These are phyloP conservation scores for Vimba vimba DNA, from an alignment of 2,113 vertebrate genomes.

Conservation along the genomic window DNA sequence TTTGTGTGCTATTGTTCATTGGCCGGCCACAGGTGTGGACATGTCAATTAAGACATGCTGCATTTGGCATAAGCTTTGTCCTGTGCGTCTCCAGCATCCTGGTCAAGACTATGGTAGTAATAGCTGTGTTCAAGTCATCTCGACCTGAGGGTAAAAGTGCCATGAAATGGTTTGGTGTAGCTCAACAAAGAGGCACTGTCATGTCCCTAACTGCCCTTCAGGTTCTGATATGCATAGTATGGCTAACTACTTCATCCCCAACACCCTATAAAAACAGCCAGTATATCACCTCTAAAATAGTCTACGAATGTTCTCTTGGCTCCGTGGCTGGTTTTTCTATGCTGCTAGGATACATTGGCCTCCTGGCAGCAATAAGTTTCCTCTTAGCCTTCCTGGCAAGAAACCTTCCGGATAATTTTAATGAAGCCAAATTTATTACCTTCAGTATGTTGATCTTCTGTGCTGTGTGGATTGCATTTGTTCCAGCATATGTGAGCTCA, in stretches of 20 bases:
- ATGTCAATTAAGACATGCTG: conserved; percentile 37
- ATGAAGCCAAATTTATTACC: conserved; percentile 38
- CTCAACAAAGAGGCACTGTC: conserved; percentile 51
- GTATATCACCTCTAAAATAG: conserved; percentile 45
- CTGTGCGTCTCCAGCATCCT: conserved; percentile 51
- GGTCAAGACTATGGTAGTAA: conserved; percentile 54
- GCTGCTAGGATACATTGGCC: conserved; percentile 16
- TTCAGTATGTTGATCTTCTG: conserved; percentile 40
- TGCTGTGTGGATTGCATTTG: conserved; percentile 67
- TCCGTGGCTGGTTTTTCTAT: conserved; percentile 24
- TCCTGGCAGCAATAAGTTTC: conserved; percentile 21
- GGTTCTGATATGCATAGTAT: conserved; percentile 44
- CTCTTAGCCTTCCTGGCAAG: conserved; percentile 25
- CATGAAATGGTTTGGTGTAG: conserved; percentile 54
- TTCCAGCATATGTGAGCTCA: conserved; percentile 74
- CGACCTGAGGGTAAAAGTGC: conserved; percentile 41
- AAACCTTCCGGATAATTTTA: conserved; percentile 36
- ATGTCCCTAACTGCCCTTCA: conserved; percentile 36
- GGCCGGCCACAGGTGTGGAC: conserved; percentile 30
- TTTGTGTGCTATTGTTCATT: conserved; percentile 33
- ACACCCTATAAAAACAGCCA: conserved; percentile 49
- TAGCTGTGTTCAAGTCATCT: conserved; percentile 51
- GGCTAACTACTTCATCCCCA: conserved; percentile 46
- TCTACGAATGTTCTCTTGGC: conserved; percentile 47
- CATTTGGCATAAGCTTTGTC: conserved; percentile 43